Percentiles rank a stretch among this genome's conserved stretches.
Conservation (phyloP, 2,888 invertebrate genomes). For the Dusona sp. region DNA sequence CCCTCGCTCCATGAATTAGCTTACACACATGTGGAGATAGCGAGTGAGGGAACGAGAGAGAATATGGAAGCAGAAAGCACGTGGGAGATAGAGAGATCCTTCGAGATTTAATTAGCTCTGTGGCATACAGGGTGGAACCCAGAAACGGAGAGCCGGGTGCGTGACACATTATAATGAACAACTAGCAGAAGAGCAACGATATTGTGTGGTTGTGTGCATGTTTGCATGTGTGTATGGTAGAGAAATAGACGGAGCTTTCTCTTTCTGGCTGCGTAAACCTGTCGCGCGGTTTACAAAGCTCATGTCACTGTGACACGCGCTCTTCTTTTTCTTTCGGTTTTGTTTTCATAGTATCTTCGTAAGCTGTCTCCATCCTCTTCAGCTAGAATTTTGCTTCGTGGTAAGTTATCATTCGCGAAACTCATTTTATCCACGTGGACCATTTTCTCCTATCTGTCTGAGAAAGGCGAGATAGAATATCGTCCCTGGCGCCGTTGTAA, state of each 20-base stretch:
- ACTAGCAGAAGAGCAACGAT: conserved; percentile 61
- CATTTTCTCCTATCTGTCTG: neutral
- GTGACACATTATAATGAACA: conserved; percentile 70
- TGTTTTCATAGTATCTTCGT: conserved; percentile 38
- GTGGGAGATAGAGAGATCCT: conserved; percentile 48
- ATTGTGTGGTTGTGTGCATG: neutral
- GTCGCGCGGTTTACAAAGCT: conserved; percentile 55
- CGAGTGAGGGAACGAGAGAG: conserved; percentile 2
- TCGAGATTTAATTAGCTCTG: conserved; percentile 68
- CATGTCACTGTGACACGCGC: conserved; percentile 47
- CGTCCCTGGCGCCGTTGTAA: conserved; percentile 51
- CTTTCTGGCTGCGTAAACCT: conserved; percentile 63
- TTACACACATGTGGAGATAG: conserved; percentile 3
- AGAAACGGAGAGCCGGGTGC: conserved; percentile 39
- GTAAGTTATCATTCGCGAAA: neutral
- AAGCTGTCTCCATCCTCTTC: conserved; percentile 18
- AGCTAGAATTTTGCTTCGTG: conserved; percentile 7
- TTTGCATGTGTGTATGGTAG: neutral
- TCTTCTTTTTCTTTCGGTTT: conserved; percentile 34
- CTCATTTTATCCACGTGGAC: neutral
- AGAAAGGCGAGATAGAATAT: conserved; percentile 13
- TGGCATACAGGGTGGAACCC: conserved; percentile 21
- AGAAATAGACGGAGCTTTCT: conserved; percentile 2
- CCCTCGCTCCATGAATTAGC: conserved; percentile 32
- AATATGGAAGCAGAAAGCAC: neutral